phyloP scores from a whole-genome alignment of 2,113 vertebrate species.

The Phaetusa simplex region DNA sequence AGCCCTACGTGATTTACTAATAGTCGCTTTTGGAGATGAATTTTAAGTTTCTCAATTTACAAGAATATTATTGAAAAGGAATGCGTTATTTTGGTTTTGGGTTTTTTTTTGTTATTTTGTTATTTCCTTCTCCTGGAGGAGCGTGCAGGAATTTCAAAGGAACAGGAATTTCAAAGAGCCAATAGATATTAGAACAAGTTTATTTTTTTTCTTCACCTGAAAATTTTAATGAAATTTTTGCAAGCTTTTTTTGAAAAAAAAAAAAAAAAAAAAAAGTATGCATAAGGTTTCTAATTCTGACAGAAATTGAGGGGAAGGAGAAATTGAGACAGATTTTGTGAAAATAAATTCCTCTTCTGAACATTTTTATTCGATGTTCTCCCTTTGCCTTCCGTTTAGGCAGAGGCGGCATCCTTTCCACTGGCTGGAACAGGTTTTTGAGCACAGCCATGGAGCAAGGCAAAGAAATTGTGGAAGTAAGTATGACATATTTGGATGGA shows the following conservation, averaged over 20 bases:
- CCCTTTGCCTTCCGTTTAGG: background rate
- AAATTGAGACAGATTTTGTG: background rate
- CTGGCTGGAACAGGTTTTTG: background rate
- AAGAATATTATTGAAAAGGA: background rate
- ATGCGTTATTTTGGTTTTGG: background rate
- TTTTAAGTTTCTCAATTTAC: background rate
- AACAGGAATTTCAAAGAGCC: background rate
- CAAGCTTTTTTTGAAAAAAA: background rate
- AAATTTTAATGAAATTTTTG: background rate
- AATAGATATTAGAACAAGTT: background rate
- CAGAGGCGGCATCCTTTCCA: background rate
- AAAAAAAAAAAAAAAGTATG: background rate
- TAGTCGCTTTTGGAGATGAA: background rate
- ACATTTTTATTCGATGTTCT: background rate
- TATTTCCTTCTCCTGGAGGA: background rate
- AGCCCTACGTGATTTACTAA: background rate
- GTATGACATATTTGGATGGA: background rate
- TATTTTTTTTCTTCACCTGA: background rate
- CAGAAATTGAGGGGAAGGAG: background rate
- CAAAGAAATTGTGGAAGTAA: background rate
- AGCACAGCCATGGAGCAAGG: background rate
- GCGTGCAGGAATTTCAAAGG: background rate
- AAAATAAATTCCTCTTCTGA: background rate
- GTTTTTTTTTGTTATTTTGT: background rate
- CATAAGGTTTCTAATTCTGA: background rate